These are phyloP conservation scores for Amblyopsis hoosieri DNA, from an alignment of 2,797 vertebrate genomes.

Conservation along the genomic window DNA sequence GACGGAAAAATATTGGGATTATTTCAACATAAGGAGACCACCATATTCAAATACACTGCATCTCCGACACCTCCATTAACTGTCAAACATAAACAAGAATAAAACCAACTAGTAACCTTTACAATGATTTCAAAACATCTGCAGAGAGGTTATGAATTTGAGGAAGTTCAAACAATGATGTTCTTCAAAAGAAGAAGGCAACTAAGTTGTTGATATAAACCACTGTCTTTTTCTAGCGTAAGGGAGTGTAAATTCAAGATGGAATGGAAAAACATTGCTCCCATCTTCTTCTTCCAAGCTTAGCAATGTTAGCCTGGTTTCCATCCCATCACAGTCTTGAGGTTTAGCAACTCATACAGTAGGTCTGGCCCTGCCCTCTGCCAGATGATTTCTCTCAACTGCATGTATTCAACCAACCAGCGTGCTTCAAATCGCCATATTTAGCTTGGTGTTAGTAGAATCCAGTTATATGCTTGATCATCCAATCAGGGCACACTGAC, in stretches of 20 bases:
- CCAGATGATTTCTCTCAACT: no score
- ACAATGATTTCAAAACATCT: background rate
- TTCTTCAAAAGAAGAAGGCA: constrained; percentile 5
- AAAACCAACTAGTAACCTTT: constrained; percentile 2
- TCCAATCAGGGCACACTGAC: no score
- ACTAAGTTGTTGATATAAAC: constrained; percentile 12
- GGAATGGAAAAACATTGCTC: background rate
- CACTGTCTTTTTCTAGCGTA: background rate
- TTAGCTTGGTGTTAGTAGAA: no score
- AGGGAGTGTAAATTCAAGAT: background rate
- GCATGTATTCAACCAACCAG: no score
- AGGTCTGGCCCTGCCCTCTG: no score
- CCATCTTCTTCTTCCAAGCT: background rate
- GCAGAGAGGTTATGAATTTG: background rate
- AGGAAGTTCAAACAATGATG: constrained; percentile 1
- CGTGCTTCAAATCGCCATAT: no score
- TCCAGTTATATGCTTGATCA: no score
- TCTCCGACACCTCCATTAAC: constrained; percentile 47
- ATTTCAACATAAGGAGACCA: constrained; percentile 50
- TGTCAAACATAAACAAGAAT: constrained; percentile 6
- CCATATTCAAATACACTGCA: constrained; percentile 62
- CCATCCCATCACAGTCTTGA: no score
- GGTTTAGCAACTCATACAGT: no score
- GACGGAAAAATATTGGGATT: constrained; percentile 18
- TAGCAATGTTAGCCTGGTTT: no score